phyloP scores from a whole-genome alignment of 2,113 vertebrate species.

The Calidris pugnax region DNA sequence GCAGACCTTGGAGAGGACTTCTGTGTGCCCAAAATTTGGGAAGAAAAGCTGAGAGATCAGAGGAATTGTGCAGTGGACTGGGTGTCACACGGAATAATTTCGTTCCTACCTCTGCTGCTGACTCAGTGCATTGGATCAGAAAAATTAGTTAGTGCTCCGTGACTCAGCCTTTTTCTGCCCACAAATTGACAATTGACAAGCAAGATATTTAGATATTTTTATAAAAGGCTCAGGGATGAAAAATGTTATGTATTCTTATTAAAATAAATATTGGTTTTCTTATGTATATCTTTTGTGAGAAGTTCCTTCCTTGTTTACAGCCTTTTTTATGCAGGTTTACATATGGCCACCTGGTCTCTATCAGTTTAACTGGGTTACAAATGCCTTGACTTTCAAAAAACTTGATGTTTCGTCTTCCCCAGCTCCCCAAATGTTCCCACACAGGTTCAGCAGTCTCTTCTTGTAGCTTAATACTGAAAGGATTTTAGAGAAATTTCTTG shows the following conservation, averaged over 20 bases:
- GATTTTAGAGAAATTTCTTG: background rate
- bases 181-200: background rate
- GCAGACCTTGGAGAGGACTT: background rate
- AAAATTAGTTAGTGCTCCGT: background rate
- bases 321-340: background rate
- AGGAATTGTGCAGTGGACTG: background rate
- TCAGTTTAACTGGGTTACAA: background rate
- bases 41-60: background rate
- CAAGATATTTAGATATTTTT: background rate
- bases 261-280: background rate
- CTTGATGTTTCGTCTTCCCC: background rate
- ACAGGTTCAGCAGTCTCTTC: background rate
- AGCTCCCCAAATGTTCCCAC: background rate
- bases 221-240: background rate
- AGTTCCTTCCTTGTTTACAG: background rate
- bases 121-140: background rate
- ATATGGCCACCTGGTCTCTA: background rate
- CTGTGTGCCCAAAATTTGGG: background rate
- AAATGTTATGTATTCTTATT: background rate
- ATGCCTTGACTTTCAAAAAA: background rate
- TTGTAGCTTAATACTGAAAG: background rate
- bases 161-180: background rate
- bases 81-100: background rate
- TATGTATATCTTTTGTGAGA: background rate
- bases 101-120: background rate